Evolutionary conservation across 2,888 invertebrate genomes (phyloP).

Genomic region (Caenorhabditis sp.): DNA sequence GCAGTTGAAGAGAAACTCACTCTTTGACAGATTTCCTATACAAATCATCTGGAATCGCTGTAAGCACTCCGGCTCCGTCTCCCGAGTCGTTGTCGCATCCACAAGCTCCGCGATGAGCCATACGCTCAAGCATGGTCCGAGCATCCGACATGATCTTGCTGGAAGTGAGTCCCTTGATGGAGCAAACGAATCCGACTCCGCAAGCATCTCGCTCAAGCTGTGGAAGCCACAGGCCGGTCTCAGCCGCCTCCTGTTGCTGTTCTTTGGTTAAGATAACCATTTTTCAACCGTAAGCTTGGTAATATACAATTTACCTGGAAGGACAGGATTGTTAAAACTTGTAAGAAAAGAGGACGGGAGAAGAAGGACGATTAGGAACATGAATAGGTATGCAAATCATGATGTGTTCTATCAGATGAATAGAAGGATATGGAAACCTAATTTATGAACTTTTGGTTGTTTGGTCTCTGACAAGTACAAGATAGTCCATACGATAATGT

Average conservation of each 20-base stretch:
- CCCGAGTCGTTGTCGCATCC: constrained; percentile 99
- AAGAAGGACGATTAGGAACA: background rate
- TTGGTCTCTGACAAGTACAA: constrained; percentile 22
- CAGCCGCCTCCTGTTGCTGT: constrained; percentile 75
- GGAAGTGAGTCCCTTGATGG: constrained; percentile 95
- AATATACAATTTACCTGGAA: constrained; percentile 54
- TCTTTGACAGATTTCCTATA: constrained; percentile 91
- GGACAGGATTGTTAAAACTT: background rate
- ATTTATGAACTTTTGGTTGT: constrained; percentile 37
- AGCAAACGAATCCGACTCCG: constrained; percentile 98
- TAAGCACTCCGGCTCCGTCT: constrained; percentile 97
- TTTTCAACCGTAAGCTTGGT: constrained; percentile 16
- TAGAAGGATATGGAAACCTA: background rate
- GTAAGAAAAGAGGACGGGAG: background rate
- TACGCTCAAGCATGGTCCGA: constrained; percentile 93
- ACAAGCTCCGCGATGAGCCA: constrained; percentile 99
- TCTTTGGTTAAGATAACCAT: constrained; percentile 82
- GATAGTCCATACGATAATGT: background rate
- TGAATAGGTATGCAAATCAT: background rate
- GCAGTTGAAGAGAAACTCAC: constrained; percentile 49
- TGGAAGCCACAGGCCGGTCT: constrained; percentile 93
- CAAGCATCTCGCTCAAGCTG: constrained; percentile 96
- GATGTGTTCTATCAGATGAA: background rate
- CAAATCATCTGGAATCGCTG: constrained; percentile 96
- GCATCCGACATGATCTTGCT: constrained; percentile 98